A percentile compares a stretch with the other conserved stretches of the same genome.
Evolutionary conservation across 2,888 invertebrate genomes (phyloP).

Genomic region (Ophioninae sp.): DNA sequence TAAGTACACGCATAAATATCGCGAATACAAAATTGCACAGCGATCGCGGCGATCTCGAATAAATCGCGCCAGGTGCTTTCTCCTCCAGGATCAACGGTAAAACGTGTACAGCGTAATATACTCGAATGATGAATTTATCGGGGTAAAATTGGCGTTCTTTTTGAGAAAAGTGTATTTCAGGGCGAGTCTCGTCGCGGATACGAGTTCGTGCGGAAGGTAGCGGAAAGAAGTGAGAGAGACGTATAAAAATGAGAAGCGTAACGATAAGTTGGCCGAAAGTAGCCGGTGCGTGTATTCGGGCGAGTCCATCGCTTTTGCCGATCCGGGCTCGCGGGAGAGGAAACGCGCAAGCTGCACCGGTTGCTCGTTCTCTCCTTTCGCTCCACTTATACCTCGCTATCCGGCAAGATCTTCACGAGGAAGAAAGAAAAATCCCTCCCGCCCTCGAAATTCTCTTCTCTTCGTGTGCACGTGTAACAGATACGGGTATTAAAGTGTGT

Average conservation of each 20-base stretch:
- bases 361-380: constrained; percentile 59
- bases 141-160: constrained; percentile 73
- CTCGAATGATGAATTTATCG: constrained; percentile 75
- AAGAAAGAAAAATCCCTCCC: constrained; percentile 46
- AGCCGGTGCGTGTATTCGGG: constrained; percentile 11
- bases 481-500: constrained; percentile 63
- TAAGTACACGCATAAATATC: constrained; percentile 8
- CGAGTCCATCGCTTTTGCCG: constrained; percentile 1
- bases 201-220: neutral
- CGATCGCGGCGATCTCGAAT: constrained; percentile 56
- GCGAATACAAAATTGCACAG: constrained; percentile 44
- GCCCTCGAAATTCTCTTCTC: constrained; percentile 68
- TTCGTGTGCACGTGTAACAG: constrained; percentile 76
- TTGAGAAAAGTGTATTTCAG: constrained; percentile 64
- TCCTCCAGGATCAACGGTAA: constrained; percentile 23
- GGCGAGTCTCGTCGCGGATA: neutral
- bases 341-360: constrained; percentile 72
- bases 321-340: constrained; percentile 28
- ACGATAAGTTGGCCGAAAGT: constrained; percentile 16
- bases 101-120: neutral
- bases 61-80: constrained; percentile 60
- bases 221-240: neutral
- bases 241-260: constrained; percentile 9
- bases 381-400: constrained; percentile 72
- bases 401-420: constrained; percentile 71